Evolutionary conservation across 2,888 invertebrate species (phyloP).

Genomic region (Megamerina dolium): DNA sequence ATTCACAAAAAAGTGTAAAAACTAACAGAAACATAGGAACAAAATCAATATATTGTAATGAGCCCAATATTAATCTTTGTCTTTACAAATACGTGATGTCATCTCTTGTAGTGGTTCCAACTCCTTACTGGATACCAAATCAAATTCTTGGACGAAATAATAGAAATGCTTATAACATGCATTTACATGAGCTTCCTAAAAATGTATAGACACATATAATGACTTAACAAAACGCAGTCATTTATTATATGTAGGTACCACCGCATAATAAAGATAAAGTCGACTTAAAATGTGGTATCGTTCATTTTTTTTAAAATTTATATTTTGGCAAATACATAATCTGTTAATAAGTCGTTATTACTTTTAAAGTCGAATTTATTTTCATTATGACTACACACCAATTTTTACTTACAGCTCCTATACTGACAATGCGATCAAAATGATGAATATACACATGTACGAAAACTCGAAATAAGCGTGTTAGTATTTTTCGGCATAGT

Average conservation of each 20-base stretch:
- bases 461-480: constrained; percentile 81
- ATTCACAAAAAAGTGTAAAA: too few species aligned
- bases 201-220: constrained; percentile 4
- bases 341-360: too few species aligned
- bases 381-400: too few species aligned
- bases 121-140: constrained; percentile 74
- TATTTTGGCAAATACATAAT: too few species aligned
- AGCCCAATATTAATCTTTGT: constrained; percentile 41
- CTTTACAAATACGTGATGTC: constrained; percentile 67
- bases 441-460: constrained; percentile 94
- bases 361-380: too few species aligned
- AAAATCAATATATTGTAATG: too few species aligned
- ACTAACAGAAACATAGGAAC: too few species aligned
- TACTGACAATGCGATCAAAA: constrained; percentile 79
- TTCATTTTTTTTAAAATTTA: too few species aligned
- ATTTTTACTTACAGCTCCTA: constrained; percentile 69
- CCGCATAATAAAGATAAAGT: too few species aligned
- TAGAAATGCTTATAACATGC: constrained; percentile 93
- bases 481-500: constrained; percentile 79
- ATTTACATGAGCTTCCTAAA: constrained; percentile 78
- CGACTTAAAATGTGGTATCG: too few species aligned
- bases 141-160: constrained; percentile 84
- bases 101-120: constrained; percentile 77
- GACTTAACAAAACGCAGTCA: too few species aligned
- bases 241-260: too few species aligned